Evolutionary conservation across 2,113 vertebrate species (phyloP).

Genomic region (Alaudala cheleensis): DNA sequence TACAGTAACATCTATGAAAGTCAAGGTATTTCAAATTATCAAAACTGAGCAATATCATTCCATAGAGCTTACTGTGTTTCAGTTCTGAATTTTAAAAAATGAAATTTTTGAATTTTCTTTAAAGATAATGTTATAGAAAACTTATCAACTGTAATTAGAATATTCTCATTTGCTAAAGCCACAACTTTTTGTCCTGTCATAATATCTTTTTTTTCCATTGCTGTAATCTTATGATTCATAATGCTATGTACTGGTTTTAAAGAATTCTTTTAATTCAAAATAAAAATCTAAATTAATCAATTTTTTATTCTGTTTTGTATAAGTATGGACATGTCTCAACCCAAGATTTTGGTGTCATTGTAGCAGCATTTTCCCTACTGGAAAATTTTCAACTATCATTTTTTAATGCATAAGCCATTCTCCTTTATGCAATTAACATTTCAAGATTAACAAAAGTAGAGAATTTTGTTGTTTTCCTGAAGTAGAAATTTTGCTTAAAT

Average conservation of each 20-base stretch:
- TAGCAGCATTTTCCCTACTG: background rate
- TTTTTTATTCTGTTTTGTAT: background rate
- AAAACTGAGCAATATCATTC: background rate
- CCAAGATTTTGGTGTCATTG: background rate
- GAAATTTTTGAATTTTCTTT: background rate
- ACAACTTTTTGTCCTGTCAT: background rate
- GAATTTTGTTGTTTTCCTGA: background rate
- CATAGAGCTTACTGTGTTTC: accelerated
- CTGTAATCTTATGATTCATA: background rate
- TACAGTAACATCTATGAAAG: background rate
- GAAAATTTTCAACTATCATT: background rate
- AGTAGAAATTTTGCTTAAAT: background rate
- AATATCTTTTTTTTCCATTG: background rate
- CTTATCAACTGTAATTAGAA: background rate
- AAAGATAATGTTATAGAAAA: background rate
- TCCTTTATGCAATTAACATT: background rate
- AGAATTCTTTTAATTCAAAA: background rate
- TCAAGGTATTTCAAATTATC: background rate
- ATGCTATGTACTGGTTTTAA: background rate
- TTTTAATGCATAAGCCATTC: background rate
- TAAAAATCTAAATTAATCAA: background rate
- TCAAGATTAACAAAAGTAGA: background rate
- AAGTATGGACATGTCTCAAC: background rate
- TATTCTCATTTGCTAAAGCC: background rate
- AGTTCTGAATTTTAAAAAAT: background rate